Percentiles rank a stretch among this genome's conserved stretches.
Conservation (phyloP, 2,113 vertebrate species). For the Pithys albifrons region DNA sequence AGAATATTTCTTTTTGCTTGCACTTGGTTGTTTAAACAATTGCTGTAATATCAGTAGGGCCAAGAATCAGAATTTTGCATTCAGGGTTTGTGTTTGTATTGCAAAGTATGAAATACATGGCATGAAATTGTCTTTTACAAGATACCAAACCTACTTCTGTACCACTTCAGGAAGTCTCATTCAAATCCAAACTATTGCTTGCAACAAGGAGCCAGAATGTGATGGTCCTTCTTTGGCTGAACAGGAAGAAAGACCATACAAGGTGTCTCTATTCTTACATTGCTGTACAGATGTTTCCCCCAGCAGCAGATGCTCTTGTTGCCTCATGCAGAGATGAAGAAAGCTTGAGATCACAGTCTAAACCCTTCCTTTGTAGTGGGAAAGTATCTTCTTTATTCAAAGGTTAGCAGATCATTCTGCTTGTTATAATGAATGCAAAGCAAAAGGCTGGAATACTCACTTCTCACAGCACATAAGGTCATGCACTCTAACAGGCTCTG, state of each 20-base stretch:
- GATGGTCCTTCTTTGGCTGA: neutral
- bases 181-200: neutral
- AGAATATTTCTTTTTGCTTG: conserved; percentile 26
- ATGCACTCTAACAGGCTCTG: neutral
- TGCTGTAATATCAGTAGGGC: neutral
- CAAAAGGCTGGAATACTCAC: neutral
- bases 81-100: conserved; percentile 34
- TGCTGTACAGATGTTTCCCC: neutral
- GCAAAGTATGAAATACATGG: neutral
- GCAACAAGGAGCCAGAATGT: neutral
- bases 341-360: neutral
- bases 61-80: neutral
- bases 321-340: neutral
- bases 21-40: neutral
- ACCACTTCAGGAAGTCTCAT: neutral
- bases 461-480: neutral
- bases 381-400: neutral
- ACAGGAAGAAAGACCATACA: neutral
- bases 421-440: neutral
- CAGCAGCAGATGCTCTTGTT: neutral
- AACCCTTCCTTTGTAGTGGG: neutral
- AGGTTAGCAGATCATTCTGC: neutral
- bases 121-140: neutral
- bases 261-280: neutral
- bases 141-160: neutral